Evolutionary conservation across 2,113 vertebrate genomes (phyloP).

Genomic region (Carassius gibelio): DNA sequence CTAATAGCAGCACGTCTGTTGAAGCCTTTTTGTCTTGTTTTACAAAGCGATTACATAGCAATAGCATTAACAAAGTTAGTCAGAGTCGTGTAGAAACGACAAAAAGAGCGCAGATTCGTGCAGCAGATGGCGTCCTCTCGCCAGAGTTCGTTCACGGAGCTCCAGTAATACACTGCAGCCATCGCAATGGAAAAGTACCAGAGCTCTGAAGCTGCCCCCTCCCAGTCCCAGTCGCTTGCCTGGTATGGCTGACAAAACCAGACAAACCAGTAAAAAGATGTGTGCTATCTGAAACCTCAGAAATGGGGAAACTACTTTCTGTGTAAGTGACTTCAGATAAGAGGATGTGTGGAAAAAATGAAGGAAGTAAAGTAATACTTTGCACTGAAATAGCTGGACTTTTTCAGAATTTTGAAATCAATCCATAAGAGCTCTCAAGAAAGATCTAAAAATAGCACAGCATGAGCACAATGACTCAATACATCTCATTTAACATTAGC

Average conservation of each 20-base stretch:
- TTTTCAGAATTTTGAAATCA: not conserved
- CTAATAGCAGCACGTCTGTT: not conserved
- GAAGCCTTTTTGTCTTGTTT: not conserved
- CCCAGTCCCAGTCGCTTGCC: not conserved
- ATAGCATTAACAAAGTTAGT: not conserved
- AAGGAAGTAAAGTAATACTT: not conserved
- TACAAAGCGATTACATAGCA: not conserved
- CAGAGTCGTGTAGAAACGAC: not conserved
- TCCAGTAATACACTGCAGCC: not conserved
- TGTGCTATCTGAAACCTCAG: not conserved
- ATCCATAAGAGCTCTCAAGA: not conserved
- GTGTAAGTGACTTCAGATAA: not conserved
- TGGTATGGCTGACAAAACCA: constrained; percentile 20
- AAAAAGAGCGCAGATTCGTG: not conserved
- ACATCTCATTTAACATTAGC: not conserved
- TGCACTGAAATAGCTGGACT: not conserved
- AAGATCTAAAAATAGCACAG: not conserved
- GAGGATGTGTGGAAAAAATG: not conserved
- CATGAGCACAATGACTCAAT: not conserved
- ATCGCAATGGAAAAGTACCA: constrained; percentile 54
- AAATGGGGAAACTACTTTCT: not conserved
- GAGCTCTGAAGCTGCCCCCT: not conserved
- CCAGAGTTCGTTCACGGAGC: not conserved
- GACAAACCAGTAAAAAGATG: not conserved
- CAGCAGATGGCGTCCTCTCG: constrained; percentile 24